These are phyloP conservation scores for Trachythela sp. DNA, from an alignment of 64 coral and sea anemone genomes.

Conservation along the genomic window DNA sequence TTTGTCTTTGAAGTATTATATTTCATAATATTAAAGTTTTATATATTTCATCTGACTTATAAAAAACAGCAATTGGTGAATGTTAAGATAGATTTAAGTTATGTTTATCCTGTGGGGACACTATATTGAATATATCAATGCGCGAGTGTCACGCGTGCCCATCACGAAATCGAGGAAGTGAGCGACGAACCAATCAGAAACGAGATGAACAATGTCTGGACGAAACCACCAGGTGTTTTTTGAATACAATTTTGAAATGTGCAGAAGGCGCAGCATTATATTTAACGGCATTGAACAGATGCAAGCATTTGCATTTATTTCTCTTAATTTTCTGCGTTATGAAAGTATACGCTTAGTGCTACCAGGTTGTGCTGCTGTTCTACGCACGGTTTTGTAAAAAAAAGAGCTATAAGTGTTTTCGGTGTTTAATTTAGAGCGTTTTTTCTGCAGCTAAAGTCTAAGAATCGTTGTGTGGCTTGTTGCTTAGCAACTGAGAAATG, in stretches of 20 bases:
- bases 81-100: too few species aligned
- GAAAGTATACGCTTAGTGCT: background rate
- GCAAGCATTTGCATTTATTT: background rate
- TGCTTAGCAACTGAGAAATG: background rate
- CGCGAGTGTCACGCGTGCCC: too few species aligned
- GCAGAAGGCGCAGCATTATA: background rate
- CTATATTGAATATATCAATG: too few species aligned
- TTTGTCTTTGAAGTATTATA: too few species aligned
- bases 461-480: background rate
- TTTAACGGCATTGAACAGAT: background rate
- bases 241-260: background rate
- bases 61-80: too few species aligned
- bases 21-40: too few species aligned
- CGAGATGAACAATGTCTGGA: slow-evolving; percentile 1
- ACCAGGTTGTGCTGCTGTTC: background rate
- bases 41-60: too few species aligned
- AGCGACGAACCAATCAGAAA: too few species aligned
- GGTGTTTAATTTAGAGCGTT: background rate
- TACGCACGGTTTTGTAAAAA: background rate
- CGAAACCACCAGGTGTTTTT: slow-evolving; percentile 3
- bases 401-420: background rate
- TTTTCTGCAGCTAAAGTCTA: background rate
- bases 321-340: background rate
- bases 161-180: too few species aligned
- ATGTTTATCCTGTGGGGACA: too few species aligned